A percentile compares a stretch with the other conserved stretches of the same genome.
These are phyloP conservation scores for Thalassoma bifasciatum DNA, from an alignment of 2,113 vertebrate genomes.

Conservation along the genomic window DNA sequence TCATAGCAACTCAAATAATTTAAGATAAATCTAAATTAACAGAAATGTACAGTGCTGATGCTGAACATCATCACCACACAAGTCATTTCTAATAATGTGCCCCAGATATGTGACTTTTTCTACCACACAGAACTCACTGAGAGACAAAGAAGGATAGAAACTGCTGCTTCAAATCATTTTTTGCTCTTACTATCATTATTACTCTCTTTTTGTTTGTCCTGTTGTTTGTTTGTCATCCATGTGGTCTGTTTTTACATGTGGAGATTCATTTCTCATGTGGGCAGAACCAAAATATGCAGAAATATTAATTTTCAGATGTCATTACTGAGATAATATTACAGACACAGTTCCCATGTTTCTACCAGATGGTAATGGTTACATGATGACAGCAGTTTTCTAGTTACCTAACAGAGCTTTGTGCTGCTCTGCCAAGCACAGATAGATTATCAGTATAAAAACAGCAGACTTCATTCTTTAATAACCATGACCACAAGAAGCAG, in stretches of 20 bases:
- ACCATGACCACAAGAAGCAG: not conserved
- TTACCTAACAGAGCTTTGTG: not conserved
- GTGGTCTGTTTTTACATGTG: not conserved
- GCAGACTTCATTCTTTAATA: conserved; percentile 1
- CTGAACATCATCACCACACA: too few species aligned
- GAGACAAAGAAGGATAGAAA: too few species aligned
- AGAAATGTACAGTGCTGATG: too few species aligned
- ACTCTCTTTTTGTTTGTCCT: too few species aligned
- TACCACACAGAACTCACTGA: too few species aligned
- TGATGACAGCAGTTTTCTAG: not conserved
- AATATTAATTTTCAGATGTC: not conserved
- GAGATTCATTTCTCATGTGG: not conserved
- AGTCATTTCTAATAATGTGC: too few species aligned
- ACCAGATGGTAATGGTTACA: not conserved
- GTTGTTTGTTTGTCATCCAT: not conserved
- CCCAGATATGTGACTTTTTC: too few species aligned
- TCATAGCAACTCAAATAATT: too few species aligned
- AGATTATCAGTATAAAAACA: not conserved
- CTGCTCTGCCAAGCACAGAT: not conserved
- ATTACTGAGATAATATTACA: conserved; percentile 1
- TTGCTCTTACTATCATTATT: too few species aligned
- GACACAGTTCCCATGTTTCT: not conserved
- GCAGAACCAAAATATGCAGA: not conserved
- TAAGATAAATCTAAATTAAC: too few species aligned
- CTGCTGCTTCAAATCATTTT: too few species aligned